Conservation (phyloP, 92 coral and sea anemone genomes). For the Muricea muricata region DNA sequence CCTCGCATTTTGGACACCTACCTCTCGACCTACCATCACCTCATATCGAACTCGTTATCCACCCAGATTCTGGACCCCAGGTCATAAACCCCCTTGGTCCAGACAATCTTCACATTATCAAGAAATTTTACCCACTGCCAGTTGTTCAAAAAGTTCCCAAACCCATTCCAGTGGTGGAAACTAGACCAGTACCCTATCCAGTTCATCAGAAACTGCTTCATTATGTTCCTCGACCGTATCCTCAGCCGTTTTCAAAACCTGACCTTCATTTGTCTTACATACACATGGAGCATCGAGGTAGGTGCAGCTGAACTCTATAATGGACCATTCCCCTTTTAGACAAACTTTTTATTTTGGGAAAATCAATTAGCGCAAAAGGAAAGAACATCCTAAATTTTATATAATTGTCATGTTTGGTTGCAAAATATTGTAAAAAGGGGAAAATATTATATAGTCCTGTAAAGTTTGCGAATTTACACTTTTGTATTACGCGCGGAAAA, state of each 20-base stretch:
- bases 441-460: too few relatives aligned
- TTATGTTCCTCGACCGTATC: constrained; percentile 1
- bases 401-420: too few relatives aligned
- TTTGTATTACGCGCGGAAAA: too few relatives aligned
- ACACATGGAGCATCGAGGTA: constrained; percentile 26
- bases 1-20: neutral
- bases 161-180: neutral
- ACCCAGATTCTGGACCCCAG: neutral
- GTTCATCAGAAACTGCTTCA: neutral
- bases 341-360: too few relatives aligned
- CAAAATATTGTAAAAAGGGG: too few relatives aligned
- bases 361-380: too few relatives aligned
- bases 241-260: constrained; percentile 21
- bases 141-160: constrained; percentile 29
- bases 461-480: too few relatives aligned
- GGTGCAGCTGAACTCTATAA: neutral
- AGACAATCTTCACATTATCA: constrained; percentile 2
- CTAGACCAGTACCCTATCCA: constrained; percentile 4
- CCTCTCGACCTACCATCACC: neutral
- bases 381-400: too few relatives aligned
- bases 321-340: too few relatives aligned
- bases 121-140: constrained; percentile 22
- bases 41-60: neutral
- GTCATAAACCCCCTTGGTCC: neutral
- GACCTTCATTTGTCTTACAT: constrained; percentile 28